Evolutionary conservation across 2,113 vertebrate species (phyloP), one percentile per base, ranked within the genome.

Genomic region (Phoxinus phoxinus): DNA sequence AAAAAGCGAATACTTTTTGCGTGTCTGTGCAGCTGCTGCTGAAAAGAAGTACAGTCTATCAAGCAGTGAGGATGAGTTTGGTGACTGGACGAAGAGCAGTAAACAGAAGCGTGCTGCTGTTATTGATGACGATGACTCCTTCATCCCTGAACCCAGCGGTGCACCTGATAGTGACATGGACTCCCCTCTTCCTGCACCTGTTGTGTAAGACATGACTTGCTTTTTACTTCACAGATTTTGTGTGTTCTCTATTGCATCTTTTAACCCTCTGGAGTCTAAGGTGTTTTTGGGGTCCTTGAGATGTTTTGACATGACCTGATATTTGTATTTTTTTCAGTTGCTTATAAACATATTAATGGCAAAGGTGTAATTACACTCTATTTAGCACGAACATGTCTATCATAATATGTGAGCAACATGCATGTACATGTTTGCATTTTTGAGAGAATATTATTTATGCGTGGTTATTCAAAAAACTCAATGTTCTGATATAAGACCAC

Each of bases 61-160:
- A 0, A 93, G 93, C 90, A 94, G 94, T 17, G 94, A 95, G 32
- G 90, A 93, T 6, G 94, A 95, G 13, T 93, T 90, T 76, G 86
- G 87, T 0, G 87, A 89, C 80, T 85, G 63, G 76, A 61, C 0
- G 4, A 94, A 92, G 89, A 85, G 81, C 15, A 30, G 80, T 0
- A 87, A 88, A 51, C 81, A 81, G 3, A 93, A 90, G 59, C 72
- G 32, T 0, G 41, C 41, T 15, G 84, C 27, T 2, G 30, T n/a
- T 0, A 13, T 37, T 0, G 27, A 91, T 1, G n/a, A n/a, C n/a
- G 90, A 92, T 1, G 27, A 23, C 21, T 89, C 88, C 81, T 94
- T 94, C 10, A 5, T 17, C 9, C 90, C 88, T 0, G 91, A 90
- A 30, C 61, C 80, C 27, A 80, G 3, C 8, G 0, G 0, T 25